Evolutionary conservation across 53 echinoderm and acorn worm genomes (phyloP).

Genomic region (Henricia sp.): DNA sequence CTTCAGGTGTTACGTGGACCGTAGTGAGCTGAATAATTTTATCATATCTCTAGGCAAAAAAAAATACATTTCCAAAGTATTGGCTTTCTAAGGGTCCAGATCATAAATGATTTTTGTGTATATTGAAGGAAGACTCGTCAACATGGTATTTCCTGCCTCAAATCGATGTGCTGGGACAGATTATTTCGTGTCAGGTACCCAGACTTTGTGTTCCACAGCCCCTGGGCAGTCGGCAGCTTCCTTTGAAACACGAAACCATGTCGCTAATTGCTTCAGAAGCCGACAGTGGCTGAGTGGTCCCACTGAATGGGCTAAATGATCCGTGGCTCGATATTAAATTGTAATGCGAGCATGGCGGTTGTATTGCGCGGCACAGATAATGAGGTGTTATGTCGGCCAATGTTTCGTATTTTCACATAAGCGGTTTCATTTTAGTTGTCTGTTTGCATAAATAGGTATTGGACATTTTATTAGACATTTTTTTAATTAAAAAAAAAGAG

Average conservation of each 20-base stretch:
- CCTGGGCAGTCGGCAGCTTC: constrained; percentile 38
- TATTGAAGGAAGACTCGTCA: background rate
- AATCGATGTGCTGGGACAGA: background rate
- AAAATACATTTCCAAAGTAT: background rate
- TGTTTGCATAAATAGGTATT: background rate
- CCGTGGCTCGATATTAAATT: constrained; percentile 56
- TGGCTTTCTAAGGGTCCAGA: constrained; percentile 4
- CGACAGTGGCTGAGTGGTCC: constrained; percentile 15
- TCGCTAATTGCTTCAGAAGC: constrained; percentile 58
- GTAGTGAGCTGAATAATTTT: constrained; percentile 61
- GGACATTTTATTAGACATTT: too few species aligned
- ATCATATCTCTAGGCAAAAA: background rate
- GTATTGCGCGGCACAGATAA: background rate
- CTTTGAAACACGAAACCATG: constrained; percentile 46
- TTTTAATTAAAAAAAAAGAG: too few species aligned
- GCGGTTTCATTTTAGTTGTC: background rate
- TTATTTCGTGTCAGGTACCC: constrained; percentile 41
- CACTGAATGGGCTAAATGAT: constrained; percentile 54
- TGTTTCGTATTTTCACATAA: background rate
- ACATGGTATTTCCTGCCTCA: background rate
- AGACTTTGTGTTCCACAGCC: too few species aligned
- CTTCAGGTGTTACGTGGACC: constrained; percentile 14
- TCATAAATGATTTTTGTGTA: background rate
- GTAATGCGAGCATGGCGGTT: constrained; percentile 1
- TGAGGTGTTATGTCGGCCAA: too few species aligned